Evolutionary conservation across 2,888 invertebrate species (phyloP).

Genomic region (Habroteleia sp.): DNA sequence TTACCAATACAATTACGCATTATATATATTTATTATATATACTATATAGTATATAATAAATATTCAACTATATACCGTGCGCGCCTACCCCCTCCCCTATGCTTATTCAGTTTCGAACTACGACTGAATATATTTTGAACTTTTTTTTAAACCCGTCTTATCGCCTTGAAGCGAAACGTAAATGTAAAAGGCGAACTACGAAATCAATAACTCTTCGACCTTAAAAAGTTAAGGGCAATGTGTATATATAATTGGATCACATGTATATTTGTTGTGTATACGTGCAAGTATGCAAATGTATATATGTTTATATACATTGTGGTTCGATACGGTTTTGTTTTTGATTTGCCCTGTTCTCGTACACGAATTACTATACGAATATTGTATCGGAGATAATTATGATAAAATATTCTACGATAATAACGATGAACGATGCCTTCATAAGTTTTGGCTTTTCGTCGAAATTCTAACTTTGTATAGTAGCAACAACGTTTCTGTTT

Average conservation of each 20-base stretch:
- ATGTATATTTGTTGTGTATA: constrained; percentile 1
- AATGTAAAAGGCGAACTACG: no score
- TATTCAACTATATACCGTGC: no score
- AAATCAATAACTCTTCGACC: no score
- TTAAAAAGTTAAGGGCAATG: no score
- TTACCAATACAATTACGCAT: neutral
- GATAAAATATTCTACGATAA: constrained; percentile 33
- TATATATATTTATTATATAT: constrained; percentile 5
- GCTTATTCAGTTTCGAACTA: no score
- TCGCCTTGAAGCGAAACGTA: no score
- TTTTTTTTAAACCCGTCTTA: no score
- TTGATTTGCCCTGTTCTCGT: constrained; percentile 12
- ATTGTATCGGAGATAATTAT: constrained; percentile 42
- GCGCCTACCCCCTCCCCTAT: no score
- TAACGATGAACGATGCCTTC: constrained; percentile 74
- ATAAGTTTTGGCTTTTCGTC: constrained; percentile 80
- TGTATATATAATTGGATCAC: neutral
- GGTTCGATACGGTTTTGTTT: neutral
- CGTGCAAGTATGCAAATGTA: no score
- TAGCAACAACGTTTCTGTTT: neutral
- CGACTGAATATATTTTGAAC: no score
- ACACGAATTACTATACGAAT: constrained; percentile 23
- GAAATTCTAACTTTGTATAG: constrained; percentile 36
- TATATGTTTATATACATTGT: no score
- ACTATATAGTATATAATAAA: no score